Evolutionary conservation across 2,113 vertebrate genomes (phyloP).

Genomic region (Chaenocephalus aceratus): DNA sequence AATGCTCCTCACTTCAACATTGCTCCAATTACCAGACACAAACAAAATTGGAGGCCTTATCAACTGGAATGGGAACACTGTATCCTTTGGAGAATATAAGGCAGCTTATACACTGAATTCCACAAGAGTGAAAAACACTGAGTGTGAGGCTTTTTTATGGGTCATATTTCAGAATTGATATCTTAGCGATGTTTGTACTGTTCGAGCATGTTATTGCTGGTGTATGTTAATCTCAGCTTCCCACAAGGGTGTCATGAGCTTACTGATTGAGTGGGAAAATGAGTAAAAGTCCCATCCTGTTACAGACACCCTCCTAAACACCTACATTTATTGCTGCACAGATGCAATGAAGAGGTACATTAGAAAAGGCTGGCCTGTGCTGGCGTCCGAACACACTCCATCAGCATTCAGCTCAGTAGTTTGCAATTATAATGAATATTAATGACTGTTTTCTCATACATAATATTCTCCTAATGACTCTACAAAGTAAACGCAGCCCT

Average conservation of each 20-base stretch:
- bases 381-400: slow-evolving; percentile 64
- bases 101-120: slow-evolving; percentile 40
- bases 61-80: slow-evolving; percentile 60
- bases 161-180: slow-evolving; percentile 19
- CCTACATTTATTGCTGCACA: slow-evolving; percentile 57
- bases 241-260: slow-evolving; percentile 25
- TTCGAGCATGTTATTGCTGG: slow-evolving; percentile 1
- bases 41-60: slow-evolving; percentile 76
- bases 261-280: slow-evolving; percentile 33
- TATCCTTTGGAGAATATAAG: slow-evolving; percentile 54
- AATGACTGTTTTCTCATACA: slow-evolving; percentile 85
- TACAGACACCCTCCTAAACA: slow-evolving; percentile 54
- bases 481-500: slow-evolving; percentile 83
- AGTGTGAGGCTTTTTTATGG: slow-evolving; percentile 1
- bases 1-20: slow-evolving; percentile 79
- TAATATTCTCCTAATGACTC: slow-evolving; percentile 85
- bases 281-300: slow-evolving; percentile 45
- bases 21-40: slow-evolving; percentile 86
- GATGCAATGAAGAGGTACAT: slow-evolving; percentile 60
- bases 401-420: slow-evolving; percentile 82
- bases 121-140: slow-evolving; percentile 32
- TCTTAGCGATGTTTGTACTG: background rate
- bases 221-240: slow-evolving; percentile 39
- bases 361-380: slow-evolving; percentile 48
- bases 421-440: slow-evolving; percentile 86